Evolutionary conservation across 1,140 invertebrate species (phyloP).

Genomic region (Aphis craccivora): DNA sequence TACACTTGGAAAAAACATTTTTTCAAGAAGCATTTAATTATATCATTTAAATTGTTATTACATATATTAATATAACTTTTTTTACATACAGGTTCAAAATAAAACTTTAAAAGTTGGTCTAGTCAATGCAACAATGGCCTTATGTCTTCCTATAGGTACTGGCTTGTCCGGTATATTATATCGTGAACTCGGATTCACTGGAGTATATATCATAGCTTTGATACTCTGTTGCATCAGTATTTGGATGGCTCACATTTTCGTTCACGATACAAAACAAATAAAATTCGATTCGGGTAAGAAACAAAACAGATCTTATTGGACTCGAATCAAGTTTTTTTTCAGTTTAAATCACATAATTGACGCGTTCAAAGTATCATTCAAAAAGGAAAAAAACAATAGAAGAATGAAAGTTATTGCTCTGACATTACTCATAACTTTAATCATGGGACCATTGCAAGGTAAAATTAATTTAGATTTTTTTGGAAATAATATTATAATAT

Average conservation of each 20-base stretch:
- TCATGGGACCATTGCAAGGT: conserved; percentile 83
- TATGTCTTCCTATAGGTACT: conserved; percentile 74
- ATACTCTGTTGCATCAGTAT: conserved; percentile 71
- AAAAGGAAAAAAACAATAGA: conserved; percentile 74
- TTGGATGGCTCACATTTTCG: conserved; percentile 73
- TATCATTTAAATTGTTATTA: neutral
- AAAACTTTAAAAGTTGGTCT: conserved; percentile 85
- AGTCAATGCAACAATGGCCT: conserved; percentile 80
- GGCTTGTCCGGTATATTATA: conserved; percentile 63
- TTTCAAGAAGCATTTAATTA: neutral
- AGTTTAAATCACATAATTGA: conserved; percentile 76
- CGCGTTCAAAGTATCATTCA: conserved; percentile 78
- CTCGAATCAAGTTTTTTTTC: conserved; percentile 70
- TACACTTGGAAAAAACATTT: too few species aligned
- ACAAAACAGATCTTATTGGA: conserved; percentile 59
- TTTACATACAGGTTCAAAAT: conserved; percentile 66
- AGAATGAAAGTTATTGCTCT: conserved; percentile 76
- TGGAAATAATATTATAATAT: neutral
- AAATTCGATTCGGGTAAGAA: neutral
- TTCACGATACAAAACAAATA: conserved; percentile 67
- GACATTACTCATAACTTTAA: conserved; percentile 80
- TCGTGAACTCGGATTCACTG: conserved; percentile 79
- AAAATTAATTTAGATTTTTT: conserved; percentile 62
- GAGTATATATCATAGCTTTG: conserved; percentile 77
- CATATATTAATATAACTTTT: neutral